Conservation (phyloP, 2,797 vertebrate species). For the Leucoraja ocellata region DNA sequence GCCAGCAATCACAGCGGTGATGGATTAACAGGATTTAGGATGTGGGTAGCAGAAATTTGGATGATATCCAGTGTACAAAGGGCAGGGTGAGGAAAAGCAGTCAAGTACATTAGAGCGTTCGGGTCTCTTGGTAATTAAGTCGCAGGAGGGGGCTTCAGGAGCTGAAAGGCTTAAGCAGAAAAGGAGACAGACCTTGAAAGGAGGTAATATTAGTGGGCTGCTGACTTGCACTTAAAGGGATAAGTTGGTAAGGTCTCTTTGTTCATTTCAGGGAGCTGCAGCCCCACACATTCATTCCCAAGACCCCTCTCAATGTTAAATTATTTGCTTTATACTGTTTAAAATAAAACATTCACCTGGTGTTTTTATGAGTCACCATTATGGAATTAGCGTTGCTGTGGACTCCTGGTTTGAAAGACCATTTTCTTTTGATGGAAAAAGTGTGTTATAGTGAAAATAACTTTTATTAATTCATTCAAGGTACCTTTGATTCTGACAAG, state of each 20-base stretch:
- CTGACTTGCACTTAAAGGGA: background rate
- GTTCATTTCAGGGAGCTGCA: background rate
- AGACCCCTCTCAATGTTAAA: background rate
- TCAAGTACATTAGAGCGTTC: no score
- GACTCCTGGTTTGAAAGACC: background rate
- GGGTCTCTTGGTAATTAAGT: no score
- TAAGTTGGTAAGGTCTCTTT: background rate
- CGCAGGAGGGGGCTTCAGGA: background rate
- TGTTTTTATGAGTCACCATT: background rate
- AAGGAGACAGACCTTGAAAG: no score
- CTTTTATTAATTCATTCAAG: background rate
- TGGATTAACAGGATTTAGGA: no score
- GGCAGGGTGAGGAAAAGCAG: no score
- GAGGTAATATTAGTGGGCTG: no score
- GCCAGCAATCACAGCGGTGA: no score
- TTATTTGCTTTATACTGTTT: background rate
- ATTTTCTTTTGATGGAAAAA: background rate
- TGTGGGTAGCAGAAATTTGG: no score
- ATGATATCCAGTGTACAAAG: no score
- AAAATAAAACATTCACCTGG: background rate
- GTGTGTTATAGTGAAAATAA: background rate
- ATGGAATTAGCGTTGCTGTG: background rate
- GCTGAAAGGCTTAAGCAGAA: no score
- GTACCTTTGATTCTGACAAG: background rate
- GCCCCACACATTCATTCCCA: background rate